Percentiles rank a stretch among this genome's conserved stretches.
These are phyloP conservation scores for Scytalopus superciliaris DNA, from an alignment of 2,113 vertebrate genomes.

Conservation along the genomic window DNA sequence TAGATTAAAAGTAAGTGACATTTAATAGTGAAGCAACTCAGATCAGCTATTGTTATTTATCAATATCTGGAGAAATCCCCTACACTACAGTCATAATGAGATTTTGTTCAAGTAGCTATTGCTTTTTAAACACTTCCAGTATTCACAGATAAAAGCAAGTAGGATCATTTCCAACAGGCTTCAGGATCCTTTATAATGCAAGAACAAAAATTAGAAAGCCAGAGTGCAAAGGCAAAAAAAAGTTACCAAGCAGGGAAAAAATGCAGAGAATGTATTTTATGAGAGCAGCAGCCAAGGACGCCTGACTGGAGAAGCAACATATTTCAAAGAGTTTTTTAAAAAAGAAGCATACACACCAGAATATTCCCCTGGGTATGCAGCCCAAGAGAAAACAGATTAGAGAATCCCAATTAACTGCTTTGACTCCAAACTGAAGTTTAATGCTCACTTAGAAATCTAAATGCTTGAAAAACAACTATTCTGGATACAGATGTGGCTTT, in stretches of 20 bases:
- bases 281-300: slow-evolving; percentile 68
- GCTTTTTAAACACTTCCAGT: neutral
- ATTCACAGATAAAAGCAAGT: neutral
- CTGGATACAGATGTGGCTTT: neutral
- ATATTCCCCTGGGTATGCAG: slow-evolving; percentile 90
- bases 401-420: slow-evolving; percentile 80
- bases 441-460: slow-evolving; percentile 45
- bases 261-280: slow-evolving; percentile 65
- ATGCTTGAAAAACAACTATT: neutral
- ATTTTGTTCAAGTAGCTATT: neutral
- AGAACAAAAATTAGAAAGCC: slow-evolving; percentile 17
- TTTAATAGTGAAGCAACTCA: neutral
- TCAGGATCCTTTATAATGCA: neutral
- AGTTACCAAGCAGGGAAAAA: slow-evolving; percentile 46
- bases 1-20: neutral
- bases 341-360: slow-evolving; percentile 90
- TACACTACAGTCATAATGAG: neutral
- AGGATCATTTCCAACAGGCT: neutral
- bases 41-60: neutral
- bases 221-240: neutral
- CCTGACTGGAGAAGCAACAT: slow-evolving; percentile 57
- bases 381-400: slow-evolving; percentile 86
- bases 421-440: slow-evolving; percentile 7
- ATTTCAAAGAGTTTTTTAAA: slow-evolving; percentile 38
- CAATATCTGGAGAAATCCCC: neutral